phyloP scores from a whole-genome alignment of 2,113 vertebrate genomes.

The Leucopsar rothschildi region DNA sequence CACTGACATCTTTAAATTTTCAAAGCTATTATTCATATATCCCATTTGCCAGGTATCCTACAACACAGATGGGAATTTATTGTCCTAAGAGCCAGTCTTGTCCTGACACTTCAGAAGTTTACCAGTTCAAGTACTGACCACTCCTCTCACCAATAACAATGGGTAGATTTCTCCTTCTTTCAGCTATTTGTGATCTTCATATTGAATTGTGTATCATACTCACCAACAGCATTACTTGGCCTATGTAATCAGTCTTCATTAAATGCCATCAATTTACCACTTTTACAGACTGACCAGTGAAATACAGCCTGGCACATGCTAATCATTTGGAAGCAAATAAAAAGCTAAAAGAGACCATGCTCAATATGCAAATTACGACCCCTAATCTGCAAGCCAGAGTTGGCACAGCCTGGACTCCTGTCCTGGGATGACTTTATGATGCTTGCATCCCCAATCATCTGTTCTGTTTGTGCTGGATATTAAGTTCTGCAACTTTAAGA shows the following conservation, averaged over 20 bases:
- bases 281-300: background rate
- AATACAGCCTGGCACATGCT: background rate
- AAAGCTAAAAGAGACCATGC: background rate
- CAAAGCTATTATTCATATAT: background rate
- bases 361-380: background rate
- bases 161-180: background rate
- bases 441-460: too few relatives aligned
- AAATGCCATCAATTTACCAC: background rate
- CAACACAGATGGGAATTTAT: background rate
- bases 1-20: background rate
- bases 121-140: background rate
- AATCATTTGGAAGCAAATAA: background rate
- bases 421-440: too few relatives aligned
- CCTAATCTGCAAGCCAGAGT: background rate
- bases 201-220: background rate
- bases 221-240: background rate
- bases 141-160: background rate
- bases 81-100: background rate
- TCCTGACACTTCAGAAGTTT: background rate
- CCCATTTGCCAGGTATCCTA: background rate
- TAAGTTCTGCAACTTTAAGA: too few relatives aligned
- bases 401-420: background rate
- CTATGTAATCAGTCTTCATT: background rate
- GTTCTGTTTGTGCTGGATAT: too few relatives aligned
- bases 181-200: background rate